These are phyloP conservation scores for Verasper variegatus DNA, from an alignment of 2,113 vertebrate genomes.

Conservation along the genomic window DNA sequence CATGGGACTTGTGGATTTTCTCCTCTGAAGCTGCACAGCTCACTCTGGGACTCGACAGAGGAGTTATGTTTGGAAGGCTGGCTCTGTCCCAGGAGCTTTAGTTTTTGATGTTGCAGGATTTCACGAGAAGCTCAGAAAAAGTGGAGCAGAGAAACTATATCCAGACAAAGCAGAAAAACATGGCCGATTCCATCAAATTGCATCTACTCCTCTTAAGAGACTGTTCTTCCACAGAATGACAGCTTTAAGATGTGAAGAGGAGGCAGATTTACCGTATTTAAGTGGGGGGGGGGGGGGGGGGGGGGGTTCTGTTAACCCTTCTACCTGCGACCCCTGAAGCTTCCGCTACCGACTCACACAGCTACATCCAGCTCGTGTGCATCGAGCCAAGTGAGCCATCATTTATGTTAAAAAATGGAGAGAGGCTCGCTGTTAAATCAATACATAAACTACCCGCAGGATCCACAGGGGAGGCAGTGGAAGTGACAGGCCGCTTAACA, in stretches of 20 bases:
- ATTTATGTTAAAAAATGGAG: conserved; percentile 78
- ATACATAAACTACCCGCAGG: conserved; percentile 80
- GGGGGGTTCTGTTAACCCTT: conserved; percentile 1
- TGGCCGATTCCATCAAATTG: conserved; percentile 27
- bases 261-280: conserved; percentile 18
- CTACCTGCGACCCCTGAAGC: conserved; percentile 34
- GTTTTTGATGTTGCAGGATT: conserved; percentile 59
- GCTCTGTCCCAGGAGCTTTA: conserved; percentile 59
- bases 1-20: conserved; percentile 44
- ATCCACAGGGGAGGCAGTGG: conserved; percentile 70
- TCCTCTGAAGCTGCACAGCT: conserved; percentile 43
- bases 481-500: conserved; percentile 79
- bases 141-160: conserved; percentile 45
- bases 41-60: conserved; percentile 17
- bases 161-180: conserved; percentile 13
- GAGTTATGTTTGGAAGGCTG: conserved; percentile 48
- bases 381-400: conserved; percentile 74
- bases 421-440: conserved; percentile 78
- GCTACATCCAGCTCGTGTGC: conserved; percentile 32
- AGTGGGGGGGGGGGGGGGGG: too few species aligned
- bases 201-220: conserved; percentile 6
- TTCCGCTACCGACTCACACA: conserved; percentile 32
- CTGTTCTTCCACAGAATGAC: neutral
- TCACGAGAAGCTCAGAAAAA: conserved; percentile 30
- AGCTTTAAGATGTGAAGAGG: conserved; percentile 2